phyloP scores from a whole-genome alignment of 2,797 vertebrate genomes.

The Erpetoichthys calabaricus region DNA sequence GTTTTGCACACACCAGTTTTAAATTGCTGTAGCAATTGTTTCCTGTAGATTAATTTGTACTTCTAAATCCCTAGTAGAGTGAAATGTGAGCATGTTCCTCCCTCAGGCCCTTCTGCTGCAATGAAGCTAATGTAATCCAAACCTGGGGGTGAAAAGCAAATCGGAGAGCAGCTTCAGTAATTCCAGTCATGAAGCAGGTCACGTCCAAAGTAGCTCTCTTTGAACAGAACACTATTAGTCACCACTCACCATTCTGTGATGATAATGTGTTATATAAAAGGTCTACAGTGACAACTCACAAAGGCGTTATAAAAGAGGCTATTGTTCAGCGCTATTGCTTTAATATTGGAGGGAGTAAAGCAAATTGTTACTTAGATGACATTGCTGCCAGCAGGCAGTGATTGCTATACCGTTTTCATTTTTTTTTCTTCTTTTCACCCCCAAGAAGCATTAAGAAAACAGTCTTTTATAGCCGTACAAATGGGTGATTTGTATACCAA shows the following conservation, averaged over 20 bases:
- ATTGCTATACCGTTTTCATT: constrained; percentile 7
- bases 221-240: constrained; percentile 11
- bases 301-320: constrained; percentile 6
- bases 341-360: constrained; percentile 12
- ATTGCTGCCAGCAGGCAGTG: constrained; percentile 11
- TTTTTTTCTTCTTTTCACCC: neutral
- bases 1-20: constrained; percentile 17
- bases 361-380: constrained; percentile 12
- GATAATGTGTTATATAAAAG: constrained; percentile 10
- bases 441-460: neutral
- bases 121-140: constrained; percentile 21
- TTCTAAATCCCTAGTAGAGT: constrained; percentile 28
- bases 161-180: neutral
- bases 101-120: constrained; percentile 21
- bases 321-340: constrained; percentile 9
- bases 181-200: constrained; percentile 7
- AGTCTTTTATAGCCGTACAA: neutral
- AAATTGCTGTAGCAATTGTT: constrained; percentile 34
- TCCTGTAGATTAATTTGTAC: constrained; percentile 41
- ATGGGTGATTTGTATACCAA: neutral
- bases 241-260: constrained; percentile 9
- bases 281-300: constrained; percentile 8
- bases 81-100: constrained; percentile 26
- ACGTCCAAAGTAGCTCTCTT: constrained; percentile 3
- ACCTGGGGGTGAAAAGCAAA: constrained; percentile 13